phyloP scores from a whole-genome alignment of 2,113 vertebrate species.

The Ochotona princeps region DNA sequence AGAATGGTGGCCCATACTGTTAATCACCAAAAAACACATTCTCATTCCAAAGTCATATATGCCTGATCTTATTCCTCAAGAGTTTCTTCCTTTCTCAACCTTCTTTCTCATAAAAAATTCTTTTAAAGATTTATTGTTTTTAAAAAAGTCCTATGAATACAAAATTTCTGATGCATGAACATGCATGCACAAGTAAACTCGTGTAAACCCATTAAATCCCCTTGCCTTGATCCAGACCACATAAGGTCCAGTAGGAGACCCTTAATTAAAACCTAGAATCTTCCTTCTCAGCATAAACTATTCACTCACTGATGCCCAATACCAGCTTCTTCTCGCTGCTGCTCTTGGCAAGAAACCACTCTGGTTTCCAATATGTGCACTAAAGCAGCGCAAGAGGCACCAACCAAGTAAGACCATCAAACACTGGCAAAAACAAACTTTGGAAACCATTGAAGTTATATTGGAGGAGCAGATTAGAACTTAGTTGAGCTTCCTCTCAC shows the following conservation, averaged over 20 bases:
- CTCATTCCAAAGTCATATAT: background rate
- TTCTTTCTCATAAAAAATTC: background rate
- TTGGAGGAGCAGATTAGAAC: background rate
- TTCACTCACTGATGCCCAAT: background rate
- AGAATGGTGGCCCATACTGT: slow-evolving; percentile 46
- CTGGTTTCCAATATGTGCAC: background rate
- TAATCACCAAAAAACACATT: slow-evolving; percentile 56
- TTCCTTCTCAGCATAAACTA: background rate
- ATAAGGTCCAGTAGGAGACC: background rate
- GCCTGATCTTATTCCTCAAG: slow-evolving; percentile 40
- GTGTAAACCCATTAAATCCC: background rate
- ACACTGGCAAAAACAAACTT: background rate
- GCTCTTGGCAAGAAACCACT: background rate
- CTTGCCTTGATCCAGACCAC: background rate
- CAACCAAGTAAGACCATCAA: background rate
- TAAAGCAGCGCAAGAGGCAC: background rate
- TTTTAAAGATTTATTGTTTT: slow-evolving; percentile 36
- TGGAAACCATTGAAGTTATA: background rate
- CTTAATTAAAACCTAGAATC: background rate
- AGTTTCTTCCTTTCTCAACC: slow-evolving; percentile 11
- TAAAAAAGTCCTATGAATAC: background rate
- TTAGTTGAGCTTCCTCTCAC: background rate
- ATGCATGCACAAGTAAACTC: background rate
- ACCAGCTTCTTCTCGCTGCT: background rate
- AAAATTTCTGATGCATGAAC: background rate